Evolutionary conservation across 1,140 invertebrate species (phyloP), one percentile per base, ranked within the genome.

Genomic region (Rhagoletis zephyria): DNA sequence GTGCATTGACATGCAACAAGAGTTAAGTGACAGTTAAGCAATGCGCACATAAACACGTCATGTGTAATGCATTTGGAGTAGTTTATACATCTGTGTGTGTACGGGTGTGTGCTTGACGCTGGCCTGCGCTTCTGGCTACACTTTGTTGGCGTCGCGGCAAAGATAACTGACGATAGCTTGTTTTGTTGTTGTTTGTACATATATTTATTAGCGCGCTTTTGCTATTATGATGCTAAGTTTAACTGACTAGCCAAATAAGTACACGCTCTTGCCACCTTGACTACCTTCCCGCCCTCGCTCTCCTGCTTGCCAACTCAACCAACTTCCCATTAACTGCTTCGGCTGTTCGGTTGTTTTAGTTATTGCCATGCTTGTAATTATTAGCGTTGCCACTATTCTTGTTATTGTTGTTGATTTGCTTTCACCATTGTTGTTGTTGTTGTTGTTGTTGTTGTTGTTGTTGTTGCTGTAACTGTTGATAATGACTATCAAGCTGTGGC

Each of bases 401-500:
- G 74, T 81, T 77, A 14, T 70, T 4, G 70, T 77, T 45, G 40
- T 45, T 30, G 30, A 30, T 30, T 30, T 48, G 3, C 10, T 16
- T 45, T 74, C 16, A 19, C 65, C 42, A 16, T 60, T 63, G 59
- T 63, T 64, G 3, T 59, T 63, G 87, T 70, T 74, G 6, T 77
- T 77, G 45, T 14, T 48, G 45, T 51, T 63, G 87, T 70, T 74
- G 6, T 60, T 63, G 59, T 63, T 64, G 3, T 59, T 63, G 87
- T 70, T 74, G 6, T 77, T 77, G 45, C n/a, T 48, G 45, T 51
- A 77, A 77, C 45, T 77, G 48, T 42, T 81, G 48, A 81, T 81
- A 81, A 56, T 81, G 74, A 81, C 74, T 81, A 81, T 81, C 74
- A 81, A 81, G 51, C 87, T 81, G 86, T 90, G 89, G 87, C 87